phyloP scores from a whole-genome alignment of 2,113 vertebrate species.

The Reinhardtius hippoglossoides region DNA sequence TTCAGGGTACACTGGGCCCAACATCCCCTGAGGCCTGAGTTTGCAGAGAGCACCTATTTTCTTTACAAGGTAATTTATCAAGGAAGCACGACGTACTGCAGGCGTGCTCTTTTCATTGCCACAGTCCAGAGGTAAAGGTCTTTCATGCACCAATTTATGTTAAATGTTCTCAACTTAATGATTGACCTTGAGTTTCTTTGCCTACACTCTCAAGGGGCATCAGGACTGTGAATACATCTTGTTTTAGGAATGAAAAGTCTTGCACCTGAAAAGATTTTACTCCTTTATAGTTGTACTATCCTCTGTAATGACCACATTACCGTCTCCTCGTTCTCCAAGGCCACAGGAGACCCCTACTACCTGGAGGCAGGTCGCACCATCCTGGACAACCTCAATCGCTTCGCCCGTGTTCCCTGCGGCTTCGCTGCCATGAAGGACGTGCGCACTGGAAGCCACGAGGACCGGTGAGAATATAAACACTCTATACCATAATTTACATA shows the following conservation, averaged over 20 bases:
- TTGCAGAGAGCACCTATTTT: slow-evolving; percentile 99
- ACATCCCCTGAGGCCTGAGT: slow-evolving; percentile 96
- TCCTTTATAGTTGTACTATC: neutral
- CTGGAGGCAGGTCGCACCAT: slow-evolving; percentile 96
- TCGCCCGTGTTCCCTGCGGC: slow-evolving; percentile 95
- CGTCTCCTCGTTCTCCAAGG: slow-evolving; percentile 77
- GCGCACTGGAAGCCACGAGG: slow-evolving; percentile 97
- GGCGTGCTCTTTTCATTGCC: slow-evolving; percentile 2
- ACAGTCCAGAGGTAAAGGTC: neutral
- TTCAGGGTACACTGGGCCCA: slow-evolving; percentile 99
- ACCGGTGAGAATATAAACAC: slow-evolving; percentile 85
- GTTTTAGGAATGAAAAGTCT: neutral
- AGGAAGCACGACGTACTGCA: slow-evolving; percentile 21
- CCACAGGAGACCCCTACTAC: slow-evolving; percentile 97
- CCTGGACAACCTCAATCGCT: slow-evolving; percentile 98
- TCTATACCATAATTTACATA: neutral
- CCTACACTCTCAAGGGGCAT: neutral
- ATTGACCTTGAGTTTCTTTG: neutral
- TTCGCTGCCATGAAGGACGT: slow-evolving; percentile 99
- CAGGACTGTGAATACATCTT: neutral
- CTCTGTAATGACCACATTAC: neutral
- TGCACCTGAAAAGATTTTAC: neutral
- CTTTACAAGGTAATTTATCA: slow-evolving; percentile 91
- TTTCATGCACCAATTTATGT: neutral
- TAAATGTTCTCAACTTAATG: neutral